phyloP scores from a whole-genome alignment of 2,888 invertebrate species.

The Eupsilia transversa region DNA sequence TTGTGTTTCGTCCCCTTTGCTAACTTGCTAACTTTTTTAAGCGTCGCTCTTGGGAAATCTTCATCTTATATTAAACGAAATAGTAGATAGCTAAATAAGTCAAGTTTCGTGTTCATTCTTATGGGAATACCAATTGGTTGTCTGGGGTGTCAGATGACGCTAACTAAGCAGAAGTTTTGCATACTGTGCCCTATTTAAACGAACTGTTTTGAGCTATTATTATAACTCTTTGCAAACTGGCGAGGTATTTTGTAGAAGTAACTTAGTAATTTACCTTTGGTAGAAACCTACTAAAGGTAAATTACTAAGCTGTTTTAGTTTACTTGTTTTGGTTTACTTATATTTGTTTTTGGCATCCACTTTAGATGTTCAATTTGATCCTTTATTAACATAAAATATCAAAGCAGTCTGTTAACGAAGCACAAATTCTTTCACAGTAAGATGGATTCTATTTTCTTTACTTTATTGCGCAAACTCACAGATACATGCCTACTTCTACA shows the following conservation, averaged over 20 bases:
- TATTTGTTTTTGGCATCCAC: not conserved
- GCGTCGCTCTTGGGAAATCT: slow-evolving; percentile 67
- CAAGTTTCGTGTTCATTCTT: slow-evolving; percentile 50
- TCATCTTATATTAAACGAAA: slow-evolving; percentile 63
- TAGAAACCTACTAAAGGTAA: not conserved
- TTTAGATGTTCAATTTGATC: not conserved
- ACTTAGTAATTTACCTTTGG: not conserved
- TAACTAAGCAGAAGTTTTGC: not conserved
- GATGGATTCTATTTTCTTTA: not conserved
- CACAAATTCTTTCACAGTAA: not conserved
- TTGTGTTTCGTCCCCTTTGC: slow-evolving; percentile 59
- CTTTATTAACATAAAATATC: not conserved
- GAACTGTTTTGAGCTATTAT: not conserved
- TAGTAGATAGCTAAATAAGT: slow-evolving; percentile 62
- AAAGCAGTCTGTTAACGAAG: not conserved
- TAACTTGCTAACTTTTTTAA: slow-evolving; percentile 65
- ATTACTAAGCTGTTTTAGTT: not conserved
- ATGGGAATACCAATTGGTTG: slow-evolving; percentile 29
- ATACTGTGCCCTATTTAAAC: not conserved
- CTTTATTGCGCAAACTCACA: not conserved
- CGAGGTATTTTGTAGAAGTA: not conserved
- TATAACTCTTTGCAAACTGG: slow-evolving; percentile 1
- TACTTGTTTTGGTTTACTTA: not conserved
- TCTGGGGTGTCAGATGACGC: not conserved
- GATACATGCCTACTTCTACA: not conserved